A percentile compares a stretch with the other conserved stretches of the same genome.
These are phyloP conservation scores for Drosophila saltans DNA, from an alignment of 1,140 invertebrate genomes.

Conservation along the genomic window DNA sequence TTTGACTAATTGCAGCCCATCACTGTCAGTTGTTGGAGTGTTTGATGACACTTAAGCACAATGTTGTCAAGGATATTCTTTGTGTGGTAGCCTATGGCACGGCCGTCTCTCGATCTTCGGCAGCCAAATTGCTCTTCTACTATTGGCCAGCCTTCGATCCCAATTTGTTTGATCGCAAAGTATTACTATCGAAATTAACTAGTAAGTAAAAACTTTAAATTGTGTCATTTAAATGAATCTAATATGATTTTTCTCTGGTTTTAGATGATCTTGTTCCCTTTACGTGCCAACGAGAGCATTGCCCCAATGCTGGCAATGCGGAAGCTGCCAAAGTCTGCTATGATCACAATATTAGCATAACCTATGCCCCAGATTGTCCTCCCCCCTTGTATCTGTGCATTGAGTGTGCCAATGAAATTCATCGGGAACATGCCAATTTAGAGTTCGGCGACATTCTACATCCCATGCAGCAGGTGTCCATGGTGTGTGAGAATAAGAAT, in stretches of 20 bases:
- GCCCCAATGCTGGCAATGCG: conserved; percentile 91
- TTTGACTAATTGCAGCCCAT: conserved; percentile 86
- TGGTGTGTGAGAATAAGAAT: conserved; percentile 99
- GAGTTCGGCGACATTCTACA: conserved; percentile 96
- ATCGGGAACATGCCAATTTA: conserved; percentile 91
- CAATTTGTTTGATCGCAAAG: conserved; percentile 94
- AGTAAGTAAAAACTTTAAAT: conserved; percentile 85
- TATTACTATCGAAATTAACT: conserved; percentile 94
- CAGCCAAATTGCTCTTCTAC: conserved; percentile 98
- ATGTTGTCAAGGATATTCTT: conserved; percentile 95
- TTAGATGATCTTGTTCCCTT: conserved; percentile 89
- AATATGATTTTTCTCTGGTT: no score
- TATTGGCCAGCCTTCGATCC: conserved; percentile 99
- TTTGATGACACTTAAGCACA: conserved; percentile 95
- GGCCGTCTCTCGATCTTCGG: conserved; percentile 93
- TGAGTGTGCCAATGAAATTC: conserved; percentile 97
- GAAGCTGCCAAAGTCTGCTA: conserved; percentile 96
- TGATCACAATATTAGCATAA: conserved; percentile 93
- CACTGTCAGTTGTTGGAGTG: conserved; percentile 98
- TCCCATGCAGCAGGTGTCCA: conserved; percentile 96
- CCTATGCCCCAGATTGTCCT: conserved; percentile 92
- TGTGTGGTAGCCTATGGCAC: conserved; percentile 99
- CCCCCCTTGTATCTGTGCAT: conserved; percentile 98
- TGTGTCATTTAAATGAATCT: not conserved
- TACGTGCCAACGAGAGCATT: conserved; percentile 93